Evolutionary conservation across 2,113 vertebrate species (phyloP).

Genomic region (Catharus minimus): DNA sequence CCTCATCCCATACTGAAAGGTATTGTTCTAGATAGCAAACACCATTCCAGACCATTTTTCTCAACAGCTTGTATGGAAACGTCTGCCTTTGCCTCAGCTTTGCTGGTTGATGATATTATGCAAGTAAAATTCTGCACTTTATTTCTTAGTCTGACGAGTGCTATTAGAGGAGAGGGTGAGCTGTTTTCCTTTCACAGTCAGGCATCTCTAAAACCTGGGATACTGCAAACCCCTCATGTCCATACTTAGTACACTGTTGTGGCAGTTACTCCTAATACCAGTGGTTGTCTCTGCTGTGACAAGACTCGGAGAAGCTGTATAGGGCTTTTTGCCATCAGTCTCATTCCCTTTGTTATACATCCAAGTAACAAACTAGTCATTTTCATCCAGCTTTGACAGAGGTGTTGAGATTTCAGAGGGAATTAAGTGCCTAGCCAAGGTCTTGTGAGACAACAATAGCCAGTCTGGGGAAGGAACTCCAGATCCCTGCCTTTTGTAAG

Average conservation of each 20-base stretch:
- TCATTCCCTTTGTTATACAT: neutral
- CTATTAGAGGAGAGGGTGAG: neutral
- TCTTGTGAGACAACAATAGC: neutral
- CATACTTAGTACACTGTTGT: neutral
- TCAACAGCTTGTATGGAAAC: neutral
- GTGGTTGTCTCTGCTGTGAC: neutral
- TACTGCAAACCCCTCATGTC: neutral
- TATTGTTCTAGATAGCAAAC: constrained; percentile 52
- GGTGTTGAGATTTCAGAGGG: neutral
- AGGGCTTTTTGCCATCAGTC: neutral
- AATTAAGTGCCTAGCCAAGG: neutral
- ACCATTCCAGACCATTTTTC: neutral
- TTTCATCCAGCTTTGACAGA: neutral
- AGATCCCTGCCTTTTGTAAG: neutral
- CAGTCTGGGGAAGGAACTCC: neutral
- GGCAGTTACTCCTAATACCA: neutral
- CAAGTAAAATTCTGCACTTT: neutral
- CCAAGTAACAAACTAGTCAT: neutral
- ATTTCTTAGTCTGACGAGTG: neutral
- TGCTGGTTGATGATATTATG: neutral
- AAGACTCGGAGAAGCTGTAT: neutral
- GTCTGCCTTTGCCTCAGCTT: neutral
- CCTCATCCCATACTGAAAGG: constrained; percentile 84
- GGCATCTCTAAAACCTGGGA: neutral
- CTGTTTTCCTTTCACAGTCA: neutral